These are phyloP conservation scores for Apamea sordens DNA, from an alignment of 2,888 invertebrate genomes.

Conservation along the genomic window DNA sequence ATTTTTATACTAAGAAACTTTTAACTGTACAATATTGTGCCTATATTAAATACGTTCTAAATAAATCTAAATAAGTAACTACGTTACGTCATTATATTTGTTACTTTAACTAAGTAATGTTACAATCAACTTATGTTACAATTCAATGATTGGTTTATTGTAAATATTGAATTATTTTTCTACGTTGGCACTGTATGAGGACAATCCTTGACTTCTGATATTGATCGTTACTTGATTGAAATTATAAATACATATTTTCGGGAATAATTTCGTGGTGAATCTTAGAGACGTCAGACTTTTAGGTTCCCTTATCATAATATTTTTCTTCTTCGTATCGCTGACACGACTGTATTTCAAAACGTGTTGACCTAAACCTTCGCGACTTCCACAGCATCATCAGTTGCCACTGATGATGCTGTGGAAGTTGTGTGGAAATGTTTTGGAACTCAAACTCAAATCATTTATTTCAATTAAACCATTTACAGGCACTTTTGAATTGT, in stretches of 20 bases:
- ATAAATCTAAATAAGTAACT: conserved; percentile 64
- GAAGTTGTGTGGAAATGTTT: no score
- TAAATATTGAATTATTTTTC: conserved; percentile 57
- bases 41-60: conserved; percentile 59
- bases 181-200: conserved; percentile 64
- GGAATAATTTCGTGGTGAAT: background rate
- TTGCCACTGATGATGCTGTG: no score
- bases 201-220: conserved; percentile 8
- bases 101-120: conserved; percentile 63
- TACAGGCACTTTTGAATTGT: no score
- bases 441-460: no score
- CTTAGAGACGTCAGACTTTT: background rate
- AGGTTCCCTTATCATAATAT: background rate
- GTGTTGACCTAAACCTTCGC: no score
- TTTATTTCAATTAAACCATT: no score
- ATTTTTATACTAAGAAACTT: conserved; percentile 38
- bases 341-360: no score
- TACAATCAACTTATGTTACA: conserved; percentile 67
- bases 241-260: background rate
- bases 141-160: conserved; percentile 61
- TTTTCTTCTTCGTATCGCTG: background rate
- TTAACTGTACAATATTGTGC: conserved; percentile 66
- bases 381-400: no score
- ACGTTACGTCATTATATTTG: conserved; percentile 70
- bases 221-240: background rate